Evolutionary conservation across 2,113 vertebrate species (phyloP), one percentile per base, ranked within the genome.

Genomic region (Hylia prasina): DNA sequence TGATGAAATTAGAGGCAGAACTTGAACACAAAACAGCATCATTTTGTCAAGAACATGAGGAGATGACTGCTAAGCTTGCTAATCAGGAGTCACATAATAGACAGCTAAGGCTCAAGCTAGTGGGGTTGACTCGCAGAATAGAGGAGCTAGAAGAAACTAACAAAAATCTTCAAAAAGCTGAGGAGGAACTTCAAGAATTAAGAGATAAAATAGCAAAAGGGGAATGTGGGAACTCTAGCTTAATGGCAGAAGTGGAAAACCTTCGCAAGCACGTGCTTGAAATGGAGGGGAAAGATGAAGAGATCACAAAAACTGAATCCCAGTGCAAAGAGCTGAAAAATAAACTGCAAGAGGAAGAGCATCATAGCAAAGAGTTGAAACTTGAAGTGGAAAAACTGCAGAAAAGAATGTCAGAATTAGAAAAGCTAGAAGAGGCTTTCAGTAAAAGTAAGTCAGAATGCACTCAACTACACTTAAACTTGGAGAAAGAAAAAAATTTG

Each of bases 231-330:
- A 98, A 98, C 91, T 99, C 98, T 28, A 98, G 98, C 58, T 97
- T 99, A 44, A 98, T 99, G 98, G 98, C 99, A 0, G 99, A 99
- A 96, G 98, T 99, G 87, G 99, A 99, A 97, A 99, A 98, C 65
- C 98, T 99, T 35, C 98, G 98, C 33, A 99, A 99, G 93, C 98
- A 98, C 2, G 98, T 99, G 30, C 97, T 99, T 73, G 99, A 99
- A 96, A 99, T 99, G 99, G 99, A 99, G 91, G 99, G 99, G 7
- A 99, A 99, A 73, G 99, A 99, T 17, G 99, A 99, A 85, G 99
- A 99, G 97, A 99, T 99, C 88, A 99, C 97, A 5, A 99, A 99
- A 95, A 98, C 98, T 0, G 99, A 99, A 96, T 97, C 97, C 40
- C 99, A 99, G 86, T 99, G 99, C 97, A 97, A 97, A 91, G 99